Base-by-base conservation (phyloP, 2,797 vertebrate species). In the Sitta carolinensis region DNA sequence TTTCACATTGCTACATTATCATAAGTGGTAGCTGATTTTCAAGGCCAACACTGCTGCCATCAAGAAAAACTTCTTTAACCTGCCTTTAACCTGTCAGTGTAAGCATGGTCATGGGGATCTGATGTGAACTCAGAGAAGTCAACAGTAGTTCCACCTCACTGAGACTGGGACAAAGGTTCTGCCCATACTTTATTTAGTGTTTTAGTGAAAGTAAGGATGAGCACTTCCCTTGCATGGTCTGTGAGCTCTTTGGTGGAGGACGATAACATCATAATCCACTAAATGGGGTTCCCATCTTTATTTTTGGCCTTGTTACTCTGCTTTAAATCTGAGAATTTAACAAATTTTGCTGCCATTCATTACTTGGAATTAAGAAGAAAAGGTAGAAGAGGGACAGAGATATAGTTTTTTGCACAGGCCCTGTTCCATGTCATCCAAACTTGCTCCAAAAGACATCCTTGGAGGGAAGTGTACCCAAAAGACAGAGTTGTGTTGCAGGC, bases 381-480 rank as follows among this genome's bases (percentile, higher is more conserved):
- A 73, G 5, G 6, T 42, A 11, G 50, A 52, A 29, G 30, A 67
- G 9, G 10, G 34, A 40, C 32, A 78, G 30, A 81, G 25, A 29
- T 6, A 21, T 0, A 26, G 10, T 10, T 30, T 6, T 8, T 25
- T 52, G 15, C 27, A 47, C 21, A 47, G 30, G 4, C 7, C 21
- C 9, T 78, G 2, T 57, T 19, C 30, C 6, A 11, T 38, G 25
- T 36, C 19, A 4, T 34, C 21, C 23, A 70, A 83, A n/a, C 48
- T 38, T 57, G 13, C n/a, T 74, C 29, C 32, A 52, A 74, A 87
- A 69, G 27, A 38, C 17, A 34, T 2, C 45, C 21, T 61, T 16
- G 21, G 25, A 61, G 38, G 22, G 21, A 86, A 88, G 7, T 0
- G 1, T 12, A 8, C 11, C 19, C 50, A 43, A 81, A 83, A 45